Evolutionary conservation across 2,888 invertebrate genomes (phyloP).

Genomic region (Drosophila rellima): DNA sequence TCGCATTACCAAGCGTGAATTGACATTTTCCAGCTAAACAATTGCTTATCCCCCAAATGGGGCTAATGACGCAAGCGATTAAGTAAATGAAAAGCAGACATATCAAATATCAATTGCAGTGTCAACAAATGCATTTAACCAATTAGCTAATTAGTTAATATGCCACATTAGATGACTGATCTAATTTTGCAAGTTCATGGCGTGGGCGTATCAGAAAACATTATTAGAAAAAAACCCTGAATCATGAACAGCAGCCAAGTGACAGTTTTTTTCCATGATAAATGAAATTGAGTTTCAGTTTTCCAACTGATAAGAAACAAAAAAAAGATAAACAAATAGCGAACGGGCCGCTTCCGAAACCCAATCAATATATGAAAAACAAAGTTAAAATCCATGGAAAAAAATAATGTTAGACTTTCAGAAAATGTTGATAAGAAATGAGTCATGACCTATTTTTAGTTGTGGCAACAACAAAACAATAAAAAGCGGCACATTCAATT

Average conservation of each 20-base stretch:
- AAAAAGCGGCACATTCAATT: constrained; percentile 8
- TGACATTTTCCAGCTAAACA: constrained; percentile 1
- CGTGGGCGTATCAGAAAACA: background rate
- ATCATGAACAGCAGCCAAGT: constrained; percentile 7
- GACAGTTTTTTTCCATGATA: constrained; percentile 14
- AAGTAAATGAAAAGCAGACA: background rate
- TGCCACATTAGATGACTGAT: background rate
- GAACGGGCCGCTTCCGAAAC: background rate
- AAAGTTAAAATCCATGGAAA: constrained; percentile 3
- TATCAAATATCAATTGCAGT: constrained; percentile 26
- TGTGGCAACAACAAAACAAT: constrained; percentile 1
- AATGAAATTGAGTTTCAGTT: constrained; percentile 22
- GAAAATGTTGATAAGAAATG: constrained; percentile 30
- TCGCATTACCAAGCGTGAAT: background rate
- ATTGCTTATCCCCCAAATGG: constrained; percentile 24
- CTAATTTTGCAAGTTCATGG: constrained; percentile 15
- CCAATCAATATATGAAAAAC: constrained; percentile 34
- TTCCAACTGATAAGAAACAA: constrained; percentile 40
- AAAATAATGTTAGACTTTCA: constrained; percentile 18
- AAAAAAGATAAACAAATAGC: constrained; percentile 47
- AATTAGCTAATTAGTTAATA: constrained; percentile 34
- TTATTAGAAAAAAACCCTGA: constrained; percentile 9
- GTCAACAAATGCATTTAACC: constrained; percentile 27
- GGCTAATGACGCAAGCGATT: constrained; percentile 30
- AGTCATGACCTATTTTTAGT: constrained; percentile 25